These are phyloP conservation scores for Ophonus ardosiacus DNA, from an alignment of 2,888 invertebrate species.

Conservation along the genomic window DNA sequence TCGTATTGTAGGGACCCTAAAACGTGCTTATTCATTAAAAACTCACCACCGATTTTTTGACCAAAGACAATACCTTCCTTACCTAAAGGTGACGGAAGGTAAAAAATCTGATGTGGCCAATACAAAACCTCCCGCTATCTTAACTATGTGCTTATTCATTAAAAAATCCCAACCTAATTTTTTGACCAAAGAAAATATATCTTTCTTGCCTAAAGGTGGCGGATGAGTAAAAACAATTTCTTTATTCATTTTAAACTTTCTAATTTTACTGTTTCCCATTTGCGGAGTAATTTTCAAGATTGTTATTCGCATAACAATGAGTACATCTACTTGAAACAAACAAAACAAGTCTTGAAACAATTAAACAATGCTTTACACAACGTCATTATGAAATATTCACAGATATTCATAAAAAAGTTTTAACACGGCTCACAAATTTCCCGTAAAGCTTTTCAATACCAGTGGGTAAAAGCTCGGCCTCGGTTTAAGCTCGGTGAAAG, in stretches of 20 bases:
- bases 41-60: no score
- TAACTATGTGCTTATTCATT: no score
- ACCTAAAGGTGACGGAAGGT: no score
- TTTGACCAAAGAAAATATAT: no score
- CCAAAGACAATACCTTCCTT: no score
- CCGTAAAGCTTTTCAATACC: conserved; percentile 27
- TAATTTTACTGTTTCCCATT: neutral
- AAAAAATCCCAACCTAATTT: no score
- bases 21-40: no score
- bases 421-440: neutral
- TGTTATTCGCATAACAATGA: conserved; percentile 6
- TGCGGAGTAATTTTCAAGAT: neutral
- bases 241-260: neutral
- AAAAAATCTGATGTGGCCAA: no score
- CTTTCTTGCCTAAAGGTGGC: no score
- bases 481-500: neutral
- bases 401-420: conserved; percentile 19
- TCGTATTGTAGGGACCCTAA: no score
- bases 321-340: neutral
- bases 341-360: neutral
- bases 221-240: no score
- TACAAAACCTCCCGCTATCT: no score
- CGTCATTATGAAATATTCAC: conserved; percentile 23
- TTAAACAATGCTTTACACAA: conserved; percentile 23
- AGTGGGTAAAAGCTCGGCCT: conserved; percentile 8